These are phyloP conservation scores for Conus betulinus DNA, from an alignment of 1,140 invertebrate genomes.

Conservation along the genomic window DNA sequence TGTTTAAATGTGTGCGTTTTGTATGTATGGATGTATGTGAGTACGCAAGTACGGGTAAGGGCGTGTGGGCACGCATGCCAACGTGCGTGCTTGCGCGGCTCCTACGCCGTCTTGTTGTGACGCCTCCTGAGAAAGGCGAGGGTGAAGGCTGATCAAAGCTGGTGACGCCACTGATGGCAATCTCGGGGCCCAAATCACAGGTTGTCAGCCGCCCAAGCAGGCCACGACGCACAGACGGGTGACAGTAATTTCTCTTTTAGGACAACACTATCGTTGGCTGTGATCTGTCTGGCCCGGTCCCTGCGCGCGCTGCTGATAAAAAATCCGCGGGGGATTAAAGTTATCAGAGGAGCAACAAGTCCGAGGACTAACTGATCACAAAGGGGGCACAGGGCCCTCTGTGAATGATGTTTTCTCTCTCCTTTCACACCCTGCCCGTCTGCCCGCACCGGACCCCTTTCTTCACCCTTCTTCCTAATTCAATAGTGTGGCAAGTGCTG, in stretches of 20 bases:
- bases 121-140: neutral
- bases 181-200: neutral
- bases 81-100: neutral
- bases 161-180: conserved; percentile 1
- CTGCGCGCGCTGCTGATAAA: too few species aligned
- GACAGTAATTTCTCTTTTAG: conserved; percentile 11
- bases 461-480: neutral
- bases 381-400: neutral
- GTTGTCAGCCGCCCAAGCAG: neutral
- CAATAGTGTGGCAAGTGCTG: neutral
- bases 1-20: too few species aligned
- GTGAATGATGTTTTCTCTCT: neutral
- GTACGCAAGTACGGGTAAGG: neutral
- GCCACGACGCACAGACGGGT: neutral
- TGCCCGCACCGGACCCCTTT: neutral
- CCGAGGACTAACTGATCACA: neutral
- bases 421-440: neutral
- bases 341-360: neutral
- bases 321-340: neutral
- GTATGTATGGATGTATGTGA: neutral
- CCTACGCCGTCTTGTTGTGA: too few species aligned
- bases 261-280: neutral
- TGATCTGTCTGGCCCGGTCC: neutral
- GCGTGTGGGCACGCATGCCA: neutral
- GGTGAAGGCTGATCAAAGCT: neutral